phyloP scores from a whole-genome alignment of 2,113 vertebrate genomes.

The Plotosus lineatus region DNA sequence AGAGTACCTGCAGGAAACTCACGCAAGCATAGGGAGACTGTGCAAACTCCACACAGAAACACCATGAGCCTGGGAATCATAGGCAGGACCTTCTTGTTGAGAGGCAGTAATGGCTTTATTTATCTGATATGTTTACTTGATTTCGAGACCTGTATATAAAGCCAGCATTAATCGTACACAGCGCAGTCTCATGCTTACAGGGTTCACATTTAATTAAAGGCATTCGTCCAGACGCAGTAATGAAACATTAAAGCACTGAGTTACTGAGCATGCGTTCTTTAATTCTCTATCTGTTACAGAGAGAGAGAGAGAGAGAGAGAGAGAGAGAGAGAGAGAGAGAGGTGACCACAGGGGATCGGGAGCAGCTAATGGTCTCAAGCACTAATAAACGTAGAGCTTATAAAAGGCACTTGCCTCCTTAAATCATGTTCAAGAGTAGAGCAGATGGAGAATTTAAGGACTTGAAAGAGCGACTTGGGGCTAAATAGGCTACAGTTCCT shows the following conservation, averaged over 20 bases:
- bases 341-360: constrained; percentile 41
- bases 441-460: constrained; percentile 66
- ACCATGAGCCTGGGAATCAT: no score
- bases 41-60: no score
- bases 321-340: constrained; percentile 18
- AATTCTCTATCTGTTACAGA: constrained; percentile 3
- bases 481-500: constrained; percentile 61
- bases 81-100: no score
- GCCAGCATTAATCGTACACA: not conserved
- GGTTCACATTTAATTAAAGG: constrained; percentile 44
- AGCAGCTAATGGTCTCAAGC: constrained; percentile 56
- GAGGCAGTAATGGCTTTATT: no score
- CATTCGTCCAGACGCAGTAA: constrained; percentile 13
- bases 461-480: constrained; percentile 69
- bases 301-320: not conserved
- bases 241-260: constrained; percentile 30
- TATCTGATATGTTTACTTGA: not conserved
- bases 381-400: constrained; percentile 57
- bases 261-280: constrained; percentile 14
- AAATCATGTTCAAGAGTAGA: constrained; percentile 56
- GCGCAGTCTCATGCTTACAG: no score
- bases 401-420: constrained; percentile 55
- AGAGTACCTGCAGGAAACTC: no score
- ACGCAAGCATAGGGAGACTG: no score
- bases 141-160: not conserved